Conservation (phyloP, 2,888 invertebrate species). For the Sacculina carcini region DNA sequence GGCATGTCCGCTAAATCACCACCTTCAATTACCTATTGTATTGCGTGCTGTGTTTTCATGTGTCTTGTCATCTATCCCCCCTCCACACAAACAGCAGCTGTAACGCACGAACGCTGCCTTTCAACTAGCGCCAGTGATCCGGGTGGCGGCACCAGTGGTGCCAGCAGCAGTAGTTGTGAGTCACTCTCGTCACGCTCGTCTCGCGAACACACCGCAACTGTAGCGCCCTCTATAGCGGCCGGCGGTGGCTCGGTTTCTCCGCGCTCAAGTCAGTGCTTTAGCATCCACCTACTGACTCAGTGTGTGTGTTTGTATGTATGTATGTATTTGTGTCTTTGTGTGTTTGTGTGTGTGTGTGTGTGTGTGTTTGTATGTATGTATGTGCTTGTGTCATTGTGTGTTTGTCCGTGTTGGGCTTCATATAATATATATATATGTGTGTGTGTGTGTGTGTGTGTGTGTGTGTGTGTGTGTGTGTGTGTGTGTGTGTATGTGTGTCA, state of each 20-base stretch:
- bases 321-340: too few relatives aligned
- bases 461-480: too few relatives aligned
- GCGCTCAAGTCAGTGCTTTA: constrained; percentile 12
- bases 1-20: too few relatives aligned
- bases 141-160: constrained; percentile 38
- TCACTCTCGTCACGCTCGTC: constrained; percentile 37
- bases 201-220: constrained; percentile 14
- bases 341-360: too few relatives aligned
- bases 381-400: too few relatives aligned
- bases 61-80: neutral
- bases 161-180: too few relatives aligned
- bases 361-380: too few relatives aligned
- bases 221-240: constrained; percentile 14
- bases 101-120: neutral
- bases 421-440: too few relatives aligned
- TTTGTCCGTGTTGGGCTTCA: too few relatives aligned
- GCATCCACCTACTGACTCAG: constrained; percentile 1
- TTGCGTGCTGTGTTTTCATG: neutral
- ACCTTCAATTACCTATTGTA: neutral
- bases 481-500: too few relatives aligned
- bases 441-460: too few relatives aligned
- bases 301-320: too few relatives aligned
- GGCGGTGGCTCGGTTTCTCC: constrained; percentile 11
- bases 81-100: neutral
- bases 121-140: constrained; percentile 10